A percentile compares a stretch with the other conserved stretches of the same genome.
Conservation (phyloP, 2,888 invertebrate species). For the Epirrhoe alternata region DNA sequence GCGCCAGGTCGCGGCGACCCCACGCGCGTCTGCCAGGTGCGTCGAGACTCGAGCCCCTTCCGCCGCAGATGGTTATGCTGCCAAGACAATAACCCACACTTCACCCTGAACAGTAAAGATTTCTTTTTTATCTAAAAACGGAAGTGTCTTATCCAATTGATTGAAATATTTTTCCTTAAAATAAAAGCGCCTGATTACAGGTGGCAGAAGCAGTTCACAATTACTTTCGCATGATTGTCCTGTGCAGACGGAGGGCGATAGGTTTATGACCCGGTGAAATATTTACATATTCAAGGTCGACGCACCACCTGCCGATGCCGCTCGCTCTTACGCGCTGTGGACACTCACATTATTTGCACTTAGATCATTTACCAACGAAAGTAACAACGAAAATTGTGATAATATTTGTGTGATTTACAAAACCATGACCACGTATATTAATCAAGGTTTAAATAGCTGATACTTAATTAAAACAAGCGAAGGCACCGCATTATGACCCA, state of each 20-base stretch:
- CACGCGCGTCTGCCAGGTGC: constrained; percentile 77
- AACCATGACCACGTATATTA: constrained; percentile 11
- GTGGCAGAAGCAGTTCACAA: constrained; percentile 20
- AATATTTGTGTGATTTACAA: constrained; percentile 31
- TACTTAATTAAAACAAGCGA: no score
- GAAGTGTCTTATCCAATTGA: neutral
- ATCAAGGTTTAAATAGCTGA: neutral
- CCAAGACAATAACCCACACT: constrained; percentile 12
- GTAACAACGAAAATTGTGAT: constrained; percentile 39
- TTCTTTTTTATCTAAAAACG: neutral
- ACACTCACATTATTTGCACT: constrained; percentile 32
- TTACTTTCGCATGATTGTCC: constrained; percentile 41
- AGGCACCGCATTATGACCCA: no score
- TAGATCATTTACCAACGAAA: constrained; percentile 35
- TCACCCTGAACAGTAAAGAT: constrained; percentile 6
- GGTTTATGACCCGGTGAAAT: constrained; percentile 66
- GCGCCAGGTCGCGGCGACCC: constrained; percentile 65
- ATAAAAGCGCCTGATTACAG: constrained; percentile 21
- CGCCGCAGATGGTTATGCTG: constrained; percentile 63
- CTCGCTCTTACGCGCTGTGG: constrained; percentile 42
- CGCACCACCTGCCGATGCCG: constrained; percentile 64
- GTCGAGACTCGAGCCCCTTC: constrained; percentile 62
- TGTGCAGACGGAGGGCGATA: constrained; percentile 50
- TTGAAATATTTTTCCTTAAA: neutral
- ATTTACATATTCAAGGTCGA: constrained; percentile 72